Evolutionary conservation across 2,113 vertebrate genomes (phyloP).

Genomic region (Columbina picui): DNA sequence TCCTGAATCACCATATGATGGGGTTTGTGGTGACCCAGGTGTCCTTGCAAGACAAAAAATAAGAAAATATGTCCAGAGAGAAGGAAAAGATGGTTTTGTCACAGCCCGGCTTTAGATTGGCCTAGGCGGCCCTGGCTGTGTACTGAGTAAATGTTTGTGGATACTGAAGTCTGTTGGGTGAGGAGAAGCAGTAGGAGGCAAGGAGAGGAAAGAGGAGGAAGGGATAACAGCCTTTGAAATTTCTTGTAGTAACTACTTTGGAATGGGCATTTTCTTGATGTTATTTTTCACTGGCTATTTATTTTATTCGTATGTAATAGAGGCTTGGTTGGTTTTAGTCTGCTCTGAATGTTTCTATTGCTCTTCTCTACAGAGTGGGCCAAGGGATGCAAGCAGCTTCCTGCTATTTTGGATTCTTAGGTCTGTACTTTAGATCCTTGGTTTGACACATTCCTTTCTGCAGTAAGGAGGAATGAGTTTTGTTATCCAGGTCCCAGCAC

Average conservation of each 20-base stretch:
- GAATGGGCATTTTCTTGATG: accelerated
- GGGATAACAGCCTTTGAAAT: neutral
- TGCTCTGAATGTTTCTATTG: neutral
- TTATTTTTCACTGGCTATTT: neutral
- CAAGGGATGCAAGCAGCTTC: neutral
- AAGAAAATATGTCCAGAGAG: neutral
- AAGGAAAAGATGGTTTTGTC: neutral
- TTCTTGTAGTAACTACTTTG: neutral
- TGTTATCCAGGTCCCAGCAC: neutral
- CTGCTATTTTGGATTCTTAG: neutral
- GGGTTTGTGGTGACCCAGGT: neutral
- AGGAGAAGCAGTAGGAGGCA: neutral
- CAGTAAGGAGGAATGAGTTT: neutral
- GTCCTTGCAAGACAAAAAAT: neutral
- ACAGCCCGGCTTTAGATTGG: neutral
- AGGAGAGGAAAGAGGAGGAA: neutral
- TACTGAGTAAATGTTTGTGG: neutral
- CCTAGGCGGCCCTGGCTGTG: neutral
- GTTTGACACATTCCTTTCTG: neutral
- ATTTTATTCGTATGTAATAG: neutral
- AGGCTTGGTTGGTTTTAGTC: neutral
- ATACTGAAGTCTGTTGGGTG: neutral
- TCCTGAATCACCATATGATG: neutral
- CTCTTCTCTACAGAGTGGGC: neutral
- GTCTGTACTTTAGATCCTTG: neutral